phyloP scores from a whole-genome alignment of 2,888 invertebrate genomes.

The Doris montereyensis region DNA sequence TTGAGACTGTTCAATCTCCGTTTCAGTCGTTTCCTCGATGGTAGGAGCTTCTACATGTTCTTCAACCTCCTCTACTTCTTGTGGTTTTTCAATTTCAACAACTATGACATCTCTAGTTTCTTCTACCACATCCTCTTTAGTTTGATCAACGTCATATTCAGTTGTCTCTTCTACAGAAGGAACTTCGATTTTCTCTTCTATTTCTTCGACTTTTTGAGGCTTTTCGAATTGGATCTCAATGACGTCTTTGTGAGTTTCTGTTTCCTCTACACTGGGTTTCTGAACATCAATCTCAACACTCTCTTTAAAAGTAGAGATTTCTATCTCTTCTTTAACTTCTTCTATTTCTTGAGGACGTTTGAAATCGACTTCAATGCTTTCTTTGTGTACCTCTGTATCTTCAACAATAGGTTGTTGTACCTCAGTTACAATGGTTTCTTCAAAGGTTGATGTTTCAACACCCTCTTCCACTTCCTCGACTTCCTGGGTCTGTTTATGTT shows the following conservation, averaged over 20 bases:
- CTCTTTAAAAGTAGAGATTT: not conserved
- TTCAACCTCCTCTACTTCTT: slow-evolving; percentile 47
- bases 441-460: not conserved
- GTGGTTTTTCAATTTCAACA: slow-evolving; percentile 47
- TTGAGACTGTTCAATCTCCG: slow-evolving; percentile 29
- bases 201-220: slow-evolving; percentile 46
- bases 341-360: slow-evolving; percentile 42
- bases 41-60: slow-evolving; percentile 19
- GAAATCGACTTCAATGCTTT: slow-evolving; percentile 45
- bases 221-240: slow-evolving; percentile 32
- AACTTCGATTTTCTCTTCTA: slow-evolving; percentile 16
- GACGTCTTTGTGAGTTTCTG: slow-evolving; percentile 14
- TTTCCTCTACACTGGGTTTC: slow-evolving; percentile 43
- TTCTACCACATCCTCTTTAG: slow-evolving; percentile 44
- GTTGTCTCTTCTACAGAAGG: slow-evolving; percentile 11
- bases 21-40: slow-evolving; percentile 26
- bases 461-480: slow-evolving; percentile 41
- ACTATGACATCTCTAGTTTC: slow-evolving; percentile 37
- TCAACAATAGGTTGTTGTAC: slow-evolving; percentile 47
- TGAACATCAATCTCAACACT: slow-evolving; percentile 35
- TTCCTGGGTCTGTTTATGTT: slow-evolving; percentile 41
- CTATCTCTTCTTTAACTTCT: slow-evolving; percentile 22
- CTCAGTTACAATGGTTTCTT: slow-evolving; percentile 34
- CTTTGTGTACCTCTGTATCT: slow-evolving; percentile 42
- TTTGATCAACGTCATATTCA: slow-evolving; percentile 46